Evolutionary conservation across 1,140 invertebrate species (phyloP).

Genomic region (Danaus melanippus): DNA sequence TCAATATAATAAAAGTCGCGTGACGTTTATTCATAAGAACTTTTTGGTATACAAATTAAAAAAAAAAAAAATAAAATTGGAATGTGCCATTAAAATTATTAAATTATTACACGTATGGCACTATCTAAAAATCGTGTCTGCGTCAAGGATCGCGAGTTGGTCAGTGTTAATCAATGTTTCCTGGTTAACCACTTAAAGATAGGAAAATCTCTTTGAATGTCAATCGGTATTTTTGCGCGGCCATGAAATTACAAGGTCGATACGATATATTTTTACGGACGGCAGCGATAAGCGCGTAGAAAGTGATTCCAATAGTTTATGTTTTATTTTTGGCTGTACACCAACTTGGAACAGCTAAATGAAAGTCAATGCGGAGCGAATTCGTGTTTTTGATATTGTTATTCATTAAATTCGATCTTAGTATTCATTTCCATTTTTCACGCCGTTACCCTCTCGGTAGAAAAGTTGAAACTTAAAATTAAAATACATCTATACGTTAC

Average conservation of each 20-base stretch:
- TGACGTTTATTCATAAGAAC: too few species aligned
- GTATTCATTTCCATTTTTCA: too few species aligned
- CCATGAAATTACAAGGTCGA: constrained; percentile 62
- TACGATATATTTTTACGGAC: constrained; percentile 48
- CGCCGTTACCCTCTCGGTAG: too few species aligned
- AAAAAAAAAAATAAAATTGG: too few species aligned
- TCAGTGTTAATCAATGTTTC: constrained; percentile 54
- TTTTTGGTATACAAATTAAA: too few species aligned
- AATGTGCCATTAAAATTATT: too few species aligned
- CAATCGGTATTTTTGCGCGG: constrained; percentile 69
- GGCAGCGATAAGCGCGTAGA: constrained; percentile 53
- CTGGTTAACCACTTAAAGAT: constrained; percentile 64
- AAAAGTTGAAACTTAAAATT: too few species aligned
- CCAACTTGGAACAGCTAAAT: constrained; percentile 23
- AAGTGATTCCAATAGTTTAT: constrained; percentile 58
- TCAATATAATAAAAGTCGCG: too few species aligned
- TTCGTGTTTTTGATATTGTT: background rate
- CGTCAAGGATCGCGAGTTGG: constrained; percentile 50
- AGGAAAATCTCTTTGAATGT: constrained; percentile 66
- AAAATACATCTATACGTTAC: too few species aligned
- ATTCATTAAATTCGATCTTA: too few species aligned
- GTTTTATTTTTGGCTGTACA: constrained; percentile 43
- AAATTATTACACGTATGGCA: constrained; percentile 2
- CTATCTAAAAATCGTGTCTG: constrained; percentile 33
- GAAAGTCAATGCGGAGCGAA: background rate